Base-by-base conservation (phyloP, 64 coral and sea anemone species). In the Montipora efflorescens region DNA sequence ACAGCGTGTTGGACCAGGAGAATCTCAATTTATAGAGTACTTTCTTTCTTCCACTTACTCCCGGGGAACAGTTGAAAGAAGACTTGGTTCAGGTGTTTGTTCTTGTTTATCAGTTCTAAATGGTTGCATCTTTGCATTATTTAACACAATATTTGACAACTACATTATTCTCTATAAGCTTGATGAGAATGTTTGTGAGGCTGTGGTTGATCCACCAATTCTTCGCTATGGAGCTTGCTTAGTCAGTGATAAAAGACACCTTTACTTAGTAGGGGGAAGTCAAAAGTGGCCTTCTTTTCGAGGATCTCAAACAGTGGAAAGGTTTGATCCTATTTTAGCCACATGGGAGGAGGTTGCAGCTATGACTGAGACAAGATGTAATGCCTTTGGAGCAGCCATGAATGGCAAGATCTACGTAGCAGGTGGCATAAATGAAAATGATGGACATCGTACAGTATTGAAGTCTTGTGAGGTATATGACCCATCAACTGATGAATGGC, bases 391-490 rank as follows among this genome's bases (percentile, higher is more conserved):
- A 45, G 36, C 22, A 6, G 12, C 25, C 36, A 66, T 83, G 80
- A 83, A 83, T 83, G 80, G 80, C 1, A 83, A 67, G 14, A 59
- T 83, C 25, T 83, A 83, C 1, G 7, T 83, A 45, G 80, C 80
- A 8, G 80, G 80, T 46, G 80, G 80, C 3, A 5, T 36, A 0
- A 12, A 8, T 25, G 25, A 9, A 22, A 23, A 9, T 0, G 19
- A 73, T 0, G 5, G 0, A 8, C 0, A 0, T 0, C 0, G 4
- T 5, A 83, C 59, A 0, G 0, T 1, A 36, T 36, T 36, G 36
- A 36, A 36, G 36, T 36, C 36, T 36, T 83, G 80, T 67, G 80
- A 83, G 36, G 14, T 83, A 25, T 83, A 83, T 14, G 5, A 83
- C 25, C 80, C 80, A 46, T 1, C 23, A 8, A 67, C 80, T 15